Base-by-base conservation (phyloP, 2,113 vertebrate genomes). In the Cepphus grylle region DNA sequence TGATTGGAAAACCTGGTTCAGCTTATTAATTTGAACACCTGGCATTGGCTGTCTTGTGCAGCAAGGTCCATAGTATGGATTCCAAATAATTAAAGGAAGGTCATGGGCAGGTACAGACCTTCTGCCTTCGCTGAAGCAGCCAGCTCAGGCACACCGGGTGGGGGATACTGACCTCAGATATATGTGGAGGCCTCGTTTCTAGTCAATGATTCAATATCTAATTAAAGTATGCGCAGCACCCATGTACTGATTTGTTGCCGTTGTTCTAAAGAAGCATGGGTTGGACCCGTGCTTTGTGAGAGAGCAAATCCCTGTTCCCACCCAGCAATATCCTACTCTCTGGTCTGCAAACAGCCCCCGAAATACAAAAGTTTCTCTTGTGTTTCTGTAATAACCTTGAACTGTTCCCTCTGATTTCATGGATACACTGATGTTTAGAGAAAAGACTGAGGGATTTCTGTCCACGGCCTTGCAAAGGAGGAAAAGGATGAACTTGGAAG, bases 1-100 rank as follows among this genome's bases (percentile, higher is more conserved):
- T 88, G 83, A 97, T 93, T 15, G 26, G 70, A 92, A 93, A 94
- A 94, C 38, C 96, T 95, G 95, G 81, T 96, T 91, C 83, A 92
- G 86, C 90, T 97, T 97, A 97, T 96, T 97, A 97, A 97, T 95
- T 94, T 79, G 56, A 94, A 96, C 95, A 94, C 94, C 93, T 95
- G 94, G 93, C 90, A 92, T 81, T 95, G 93, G 78, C 90, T 94
- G 81, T 53, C 66, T 85, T 29, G 45, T 93, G 71, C 91, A 89
- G 76, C 59, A 71, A 80, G 71, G 90, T 81, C 88, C 96, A 88
- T 93, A 81, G 73, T 92, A 93, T 87, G 86, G 94, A 95, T 97
- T 96, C 83, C 96, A 97, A 96, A 97, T 95, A 97, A 97, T 96
- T 93, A 96, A 62, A 95, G 42, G 94, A 90, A 94, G 91, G 94